phyloP scores from a whole-genome alignment of 2,797 vertebrate genomes.

The Trachurus trachurus region DNA sequence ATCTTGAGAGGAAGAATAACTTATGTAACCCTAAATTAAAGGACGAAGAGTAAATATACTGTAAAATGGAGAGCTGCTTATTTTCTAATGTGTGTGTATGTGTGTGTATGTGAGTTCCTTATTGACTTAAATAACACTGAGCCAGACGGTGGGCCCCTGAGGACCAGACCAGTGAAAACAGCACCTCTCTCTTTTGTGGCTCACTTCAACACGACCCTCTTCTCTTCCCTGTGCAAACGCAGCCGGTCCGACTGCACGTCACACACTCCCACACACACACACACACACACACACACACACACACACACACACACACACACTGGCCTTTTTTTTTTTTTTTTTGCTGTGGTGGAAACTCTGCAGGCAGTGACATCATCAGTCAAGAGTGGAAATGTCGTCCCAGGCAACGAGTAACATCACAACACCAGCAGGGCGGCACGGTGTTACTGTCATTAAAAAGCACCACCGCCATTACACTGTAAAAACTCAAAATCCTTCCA shows the following conservation, averaged over 20 bases:
- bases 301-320: too few species aligned
- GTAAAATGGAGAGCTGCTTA: slow-evolving; percentile 13
- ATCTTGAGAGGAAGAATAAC: slow-evolving; percentile 10
- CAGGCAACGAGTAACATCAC: slow-evolving; percentile 43
- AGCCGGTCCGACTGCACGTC: slow-evolving; percentile 37
- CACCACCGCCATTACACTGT: slow-evolving; percentile 12
- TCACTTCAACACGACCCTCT: slow-evolving; percentile 44
- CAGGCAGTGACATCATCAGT: slow-evolving; percentile 73
- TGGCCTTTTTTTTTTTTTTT: slow-evolving; percentile 38
- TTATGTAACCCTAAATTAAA: slow-evolving; percentile 41
- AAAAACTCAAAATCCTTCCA: too few species aligned
- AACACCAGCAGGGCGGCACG: slow-evolving; percentile 9
- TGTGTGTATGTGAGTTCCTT: slow-evolving; percentile 35
- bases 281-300: too few species aligned
- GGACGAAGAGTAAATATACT: slow-evolving; percentile 6
- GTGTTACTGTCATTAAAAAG: slow-evolving; percentile 34
- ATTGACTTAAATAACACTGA: slow-evolving; percentile 71
- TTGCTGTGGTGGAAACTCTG: slow-evolving; percentile 71
- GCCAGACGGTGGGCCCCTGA: slow-evolving; percentile 68
- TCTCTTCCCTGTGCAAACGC: slow-evolving; percentile 66
- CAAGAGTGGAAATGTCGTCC: slow-evolving; percentile 60
- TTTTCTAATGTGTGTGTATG: slow-evolving; percentile 10
- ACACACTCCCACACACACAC: background rate
- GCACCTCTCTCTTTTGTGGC: slow-evolving; percentile 59
- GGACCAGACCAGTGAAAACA: slow-evolving; percentile 69